Evolutionary conservation across 2,888 invertebrate genomes (phyloP).

Genomic region (Uropetala carovei): DNA sequence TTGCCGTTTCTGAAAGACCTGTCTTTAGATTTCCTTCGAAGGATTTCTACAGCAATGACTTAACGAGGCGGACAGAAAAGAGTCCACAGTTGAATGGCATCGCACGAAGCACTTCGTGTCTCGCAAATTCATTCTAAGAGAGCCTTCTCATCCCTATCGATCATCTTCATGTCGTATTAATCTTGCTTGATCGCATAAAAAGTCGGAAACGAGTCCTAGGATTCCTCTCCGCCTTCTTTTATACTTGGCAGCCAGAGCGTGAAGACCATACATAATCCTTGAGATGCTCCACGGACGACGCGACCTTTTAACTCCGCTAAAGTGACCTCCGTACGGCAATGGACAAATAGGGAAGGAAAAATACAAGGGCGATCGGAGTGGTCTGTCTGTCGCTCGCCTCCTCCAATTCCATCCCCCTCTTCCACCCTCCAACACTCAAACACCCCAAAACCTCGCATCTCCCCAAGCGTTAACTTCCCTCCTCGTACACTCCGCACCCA

Average conservation of each 20-base stretch:
- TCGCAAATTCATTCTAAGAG: background rate
- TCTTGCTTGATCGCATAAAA: background rate
- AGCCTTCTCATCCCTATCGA: background rate
- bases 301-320: constrained; percentile 41
- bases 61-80: too few species aligned
- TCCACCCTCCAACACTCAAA: background rate
- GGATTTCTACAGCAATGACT: too few species aligned
- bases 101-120: too few species aligned
- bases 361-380: background rate
- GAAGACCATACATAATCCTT: constrained; percentile 13
- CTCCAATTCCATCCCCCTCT: background rate
- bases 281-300: background rate
- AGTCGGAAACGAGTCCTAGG: background rate
- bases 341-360: background rate
- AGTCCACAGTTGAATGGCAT: too few species aligned
- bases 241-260: background rate
- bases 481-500: background rate
- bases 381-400: background rate
- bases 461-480: background rate
- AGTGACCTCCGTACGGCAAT: background rate
- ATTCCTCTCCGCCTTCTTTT: background rate
- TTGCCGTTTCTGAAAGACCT: too few species aligned
- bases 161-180: background rate
- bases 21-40: too few species aligned
- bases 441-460: background rate